These are phyloP conservation scores for Cyrtorhinus lividipennis DNA, from an alignment of 1,140 invertebrate species.

Conservation along the genomic window DNA sequence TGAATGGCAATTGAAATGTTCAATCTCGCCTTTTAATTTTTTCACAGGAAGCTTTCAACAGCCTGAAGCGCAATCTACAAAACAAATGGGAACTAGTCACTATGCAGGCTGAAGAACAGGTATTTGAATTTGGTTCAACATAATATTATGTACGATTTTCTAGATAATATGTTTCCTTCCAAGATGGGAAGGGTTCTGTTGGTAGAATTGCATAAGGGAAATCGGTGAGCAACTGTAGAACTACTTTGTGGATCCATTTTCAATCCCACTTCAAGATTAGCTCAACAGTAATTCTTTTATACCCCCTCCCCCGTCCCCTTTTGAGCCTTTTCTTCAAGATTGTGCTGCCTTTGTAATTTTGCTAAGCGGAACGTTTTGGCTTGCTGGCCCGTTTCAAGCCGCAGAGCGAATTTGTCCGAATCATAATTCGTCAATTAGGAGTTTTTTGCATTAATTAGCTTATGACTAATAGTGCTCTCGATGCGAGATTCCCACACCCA, in stretches of 20 bases:
- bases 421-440: no score
- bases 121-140: conserved; percentile 28
- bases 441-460: no score
- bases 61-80: conserved; percentile 73
- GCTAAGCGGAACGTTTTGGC: no score
- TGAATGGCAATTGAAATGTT: no score
- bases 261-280: background rate
- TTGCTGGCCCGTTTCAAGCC: no score
- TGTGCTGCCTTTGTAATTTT: no score
- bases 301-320: no score
- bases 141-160: background rate
- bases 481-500: no score
- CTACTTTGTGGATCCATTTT: background rate
- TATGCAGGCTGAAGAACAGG: conserved; percentile 89
- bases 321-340: no score
- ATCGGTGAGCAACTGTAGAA: background rate
- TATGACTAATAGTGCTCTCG: no score
- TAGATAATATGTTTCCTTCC: background rate
- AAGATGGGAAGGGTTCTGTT: background rate
- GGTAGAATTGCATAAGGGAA: background rate
- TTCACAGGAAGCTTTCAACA: conserved; percentile 61
- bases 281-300: no score
- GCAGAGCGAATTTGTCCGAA: no score
- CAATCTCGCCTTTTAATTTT: conserved; percentile 20
- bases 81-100: conserved; percentile 92